A percentile compares a stretch with the other conserved stretches of the same genome.
Conservation (phyloP, 1,140 invertebrate genomes). For the Heliconius congener region DNA sequence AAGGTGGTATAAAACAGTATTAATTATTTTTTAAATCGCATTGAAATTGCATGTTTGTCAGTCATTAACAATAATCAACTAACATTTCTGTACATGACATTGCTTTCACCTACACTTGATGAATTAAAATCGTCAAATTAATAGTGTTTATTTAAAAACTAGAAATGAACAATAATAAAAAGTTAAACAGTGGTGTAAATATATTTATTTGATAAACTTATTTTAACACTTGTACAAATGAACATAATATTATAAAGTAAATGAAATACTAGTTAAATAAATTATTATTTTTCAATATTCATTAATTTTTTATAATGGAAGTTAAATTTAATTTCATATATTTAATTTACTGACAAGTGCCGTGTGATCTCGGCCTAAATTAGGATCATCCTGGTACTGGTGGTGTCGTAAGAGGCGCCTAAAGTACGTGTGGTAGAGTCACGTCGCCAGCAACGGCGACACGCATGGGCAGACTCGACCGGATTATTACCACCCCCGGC, state of each 20-base stretch:
- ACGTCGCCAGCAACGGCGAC: too few relatives aligned
- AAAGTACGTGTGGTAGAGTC: too few relatives aligned
- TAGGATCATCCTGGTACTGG: too few relatives aligned
- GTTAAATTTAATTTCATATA: too few relatives aligned
- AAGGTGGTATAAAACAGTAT: not conserved
- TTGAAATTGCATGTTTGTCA: not conserved
- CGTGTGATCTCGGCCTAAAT: too few relatives aligned
- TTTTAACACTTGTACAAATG: not conserved
- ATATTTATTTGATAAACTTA: constrained; percentile 1
- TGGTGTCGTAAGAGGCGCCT: too few relatives aligned
- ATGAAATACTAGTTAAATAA: not conserved
- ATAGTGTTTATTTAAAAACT: not conserved
- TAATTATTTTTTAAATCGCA: not conserved
- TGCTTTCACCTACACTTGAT: not conserved
- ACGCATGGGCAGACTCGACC: too few relatives aligned
- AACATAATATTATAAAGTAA: not conserved
- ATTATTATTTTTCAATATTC: too few relatives aligned
- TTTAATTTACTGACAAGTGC: too few relatives aligned
- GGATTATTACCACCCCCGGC: too few relatives aligned
- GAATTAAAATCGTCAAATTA: not conserved
- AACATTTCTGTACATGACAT: not conserved
- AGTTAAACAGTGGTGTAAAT: not conserved
- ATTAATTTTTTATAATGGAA: too few relatives aligned
- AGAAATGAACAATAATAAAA: not conserved
- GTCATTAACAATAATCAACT: not conserved